phyloP scores from a whole-genome alignment of 2,113 vertebrate genomes.

The Amblyornis subalaris region DNA sequence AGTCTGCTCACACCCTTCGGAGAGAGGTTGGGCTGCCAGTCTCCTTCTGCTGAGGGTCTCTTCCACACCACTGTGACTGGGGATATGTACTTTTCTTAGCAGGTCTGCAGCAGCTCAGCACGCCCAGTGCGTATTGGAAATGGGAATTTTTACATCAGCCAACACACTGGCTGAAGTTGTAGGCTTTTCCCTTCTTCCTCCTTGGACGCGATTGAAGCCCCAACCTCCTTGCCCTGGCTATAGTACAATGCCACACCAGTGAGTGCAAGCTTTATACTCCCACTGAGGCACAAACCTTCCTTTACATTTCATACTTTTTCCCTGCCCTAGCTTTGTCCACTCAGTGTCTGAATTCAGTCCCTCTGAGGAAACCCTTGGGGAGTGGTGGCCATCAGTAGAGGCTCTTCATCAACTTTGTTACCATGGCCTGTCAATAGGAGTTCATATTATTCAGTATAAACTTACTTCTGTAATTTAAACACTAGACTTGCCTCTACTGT shows the following conservation, averaged over 20 bases:
- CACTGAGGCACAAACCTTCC: not conserved
- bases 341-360: not conserved
- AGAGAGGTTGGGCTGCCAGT: not conserved
- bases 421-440: not conserved
- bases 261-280: not conserved
- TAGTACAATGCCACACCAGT: not conserved
- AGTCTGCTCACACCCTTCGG: constrained; percentile 1
- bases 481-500: not conserved
- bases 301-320: not conserved
- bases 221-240: not conserved
- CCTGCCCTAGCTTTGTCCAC: not conserved
- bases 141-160: not conserved
- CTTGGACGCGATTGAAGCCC: not conserved
- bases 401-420: not conserved
- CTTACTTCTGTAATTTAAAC: not conserved
- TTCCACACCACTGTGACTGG: rapidly evolving
- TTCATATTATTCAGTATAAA: not conserved
- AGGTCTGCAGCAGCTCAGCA: not conserved
- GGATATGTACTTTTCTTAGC: not conserved
- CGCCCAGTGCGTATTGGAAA: rapidly evolving
- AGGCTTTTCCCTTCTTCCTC: not conserved
- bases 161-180: not conserved
- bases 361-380: not conserved
- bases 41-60: not conserved
- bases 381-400: not conserved